Conservation (phyloP, 37 sponge, comb jelly and placozoan species). For the Tethya wilhelma region DNA sequence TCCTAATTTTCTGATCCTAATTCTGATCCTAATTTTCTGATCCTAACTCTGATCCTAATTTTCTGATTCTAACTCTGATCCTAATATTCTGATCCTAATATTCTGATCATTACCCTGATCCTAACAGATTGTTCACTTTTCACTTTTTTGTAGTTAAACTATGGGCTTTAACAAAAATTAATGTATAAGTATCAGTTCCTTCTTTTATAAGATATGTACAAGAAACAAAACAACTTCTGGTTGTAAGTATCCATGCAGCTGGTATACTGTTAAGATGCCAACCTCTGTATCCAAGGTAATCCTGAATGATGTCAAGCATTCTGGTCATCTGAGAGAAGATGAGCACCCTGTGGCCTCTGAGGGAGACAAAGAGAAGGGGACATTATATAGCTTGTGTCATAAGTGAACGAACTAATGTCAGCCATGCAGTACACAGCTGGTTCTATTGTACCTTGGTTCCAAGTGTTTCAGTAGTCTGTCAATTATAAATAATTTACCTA, state of each 20-base stretch:
- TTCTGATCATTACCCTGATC: too few relatives aligned
- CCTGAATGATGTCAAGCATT: conserved; percentile 92
- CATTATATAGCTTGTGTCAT: neutral
- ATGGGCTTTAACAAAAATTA: too few relatives aligned
- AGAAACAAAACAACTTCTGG: neutral
- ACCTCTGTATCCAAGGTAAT: conserved; percentile 81
- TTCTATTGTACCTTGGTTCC: conserved; percentile 33
- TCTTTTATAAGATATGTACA: too few relatives aligned
- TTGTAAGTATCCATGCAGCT: neutral
- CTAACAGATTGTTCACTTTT: too few relatives aligned
- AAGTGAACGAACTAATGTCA: neutral
- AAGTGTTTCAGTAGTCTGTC: conserved; percentile 70
- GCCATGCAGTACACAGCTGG: neutral
- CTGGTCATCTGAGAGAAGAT: conserved; percentile 93
- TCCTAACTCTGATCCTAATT: too few relatives aligned
- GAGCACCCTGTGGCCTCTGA: conserved; percentile 80
- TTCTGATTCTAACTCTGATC: too few relatives aligned
- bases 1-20: too few relatives aligned
- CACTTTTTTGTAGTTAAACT: too few relatives aligned
- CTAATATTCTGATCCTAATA: too few relatives aligned
- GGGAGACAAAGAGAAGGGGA: neutral
- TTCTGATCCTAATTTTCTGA: too few relatives aligned
- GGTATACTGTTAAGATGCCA: neutral
- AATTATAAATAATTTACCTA: conserved; percentile 72
- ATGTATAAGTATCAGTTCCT: too few relatives aligned